Evolutionary conservation across 2,113 vertebrate species (phyloP).

Genomic region (Onychorhynchus coronatus): DNA sequence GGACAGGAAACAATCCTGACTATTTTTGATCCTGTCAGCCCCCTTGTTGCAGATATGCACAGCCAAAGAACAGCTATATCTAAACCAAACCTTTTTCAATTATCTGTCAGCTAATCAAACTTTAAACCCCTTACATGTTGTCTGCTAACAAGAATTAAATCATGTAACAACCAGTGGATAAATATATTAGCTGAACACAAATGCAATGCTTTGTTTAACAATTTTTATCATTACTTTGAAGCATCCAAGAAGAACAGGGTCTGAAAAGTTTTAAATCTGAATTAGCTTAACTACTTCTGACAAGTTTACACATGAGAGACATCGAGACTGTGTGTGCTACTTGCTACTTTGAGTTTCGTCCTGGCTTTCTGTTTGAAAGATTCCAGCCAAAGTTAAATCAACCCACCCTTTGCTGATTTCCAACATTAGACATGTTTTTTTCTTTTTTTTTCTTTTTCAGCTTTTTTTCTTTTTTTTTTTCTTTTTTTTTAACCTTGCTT

Average conservation of each 20-base stretch:
- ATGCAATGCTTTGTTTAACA: not conserved
- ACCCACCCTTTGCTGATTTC: conserved; percentile 82
- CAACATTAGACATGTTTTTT: conserved; percentile 86
- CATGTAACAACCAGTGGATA: not conserved
- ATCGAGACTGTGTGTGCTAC: conserved; percentile 61
- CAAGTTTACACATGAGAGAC: conserved; percentile 70
- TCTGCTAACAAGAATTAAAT: not conserved
- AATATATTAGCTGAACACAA: not conserved
- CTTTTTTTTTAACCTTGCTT: conserved; percentile 78
- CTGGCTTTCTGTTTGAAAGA: conserved; percentile 72
- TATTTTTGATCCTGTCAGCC: not conserved
- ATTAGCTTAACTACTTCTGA: conserved; percentile 74
- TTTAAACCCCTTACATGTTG: not conserved
- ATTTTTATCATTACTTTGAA: not conserved
- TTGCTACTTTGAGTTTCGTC: conserved; percentile 68
- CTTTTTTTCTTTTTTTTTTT: conserved; percentile 73
- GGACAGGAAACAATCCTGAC: not conserved
- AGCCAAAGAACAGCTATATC: not conserved
- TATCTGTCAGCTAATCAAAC: not conserved
- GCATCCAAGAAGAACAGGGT: conserved; percentile 39
- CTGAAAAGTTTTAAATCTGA: conserved; percentile 68
- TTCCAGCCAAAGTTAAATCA: conserved; percentile 83
- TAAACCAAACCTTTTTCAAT: not conserved
- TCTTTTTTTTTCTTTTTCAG: conserved; percentile 62
- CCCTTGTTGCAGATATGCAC: not conserved